A percentile compares a stretch with the other conserved stretches of the same genome.
Conservation (phyloP, 2,797 vertebrate genomes). For the Eutrigla gurnardus region DNA sequence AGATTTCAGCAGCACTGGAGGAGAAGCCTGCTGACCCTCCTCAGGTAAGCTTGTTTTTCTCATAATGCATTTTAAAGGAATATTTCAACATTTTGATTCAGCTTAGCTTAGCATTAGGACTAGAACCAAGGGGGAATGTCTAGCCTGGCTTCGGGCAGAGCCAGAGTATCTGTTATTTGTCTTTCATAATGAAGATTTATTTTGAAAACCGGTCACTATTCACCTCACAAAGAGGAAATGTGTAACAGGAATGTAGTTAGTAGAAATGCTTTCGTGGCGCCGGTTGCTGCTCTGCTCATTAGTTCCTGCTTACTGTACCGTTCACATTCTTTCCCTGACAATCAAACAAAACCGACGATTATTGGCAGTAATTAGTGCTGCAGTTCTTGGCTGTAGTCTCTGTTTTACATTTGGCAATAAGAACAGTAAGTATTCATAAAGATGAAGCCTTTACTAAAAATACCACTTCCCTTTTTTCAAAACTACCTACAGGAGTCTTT, state of each 20-base stretch:
- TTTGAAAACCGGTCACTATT: not conserved
- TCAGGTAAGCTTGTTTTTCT: slow-evolving; percentile 76
- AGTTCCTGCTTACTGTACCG: slow-evolving; percentile 4
- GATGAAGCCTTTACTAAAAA: not conserved
- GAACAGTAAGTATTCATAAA: slow-evolving; percentile 31
- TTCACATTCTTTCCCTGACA: not conserved
- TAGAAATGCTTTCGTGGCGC: not conserved
- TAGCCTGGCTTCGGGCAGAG: not conserved
- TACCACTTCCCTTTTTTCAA: slow-evolving; percentile 26
- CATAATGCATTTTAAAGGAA: not conserved
- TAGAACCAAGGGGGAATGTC: fast-evolving
- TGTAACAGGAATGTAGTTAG: too few relatives aligned
- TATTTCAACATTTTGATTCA: not conserved
- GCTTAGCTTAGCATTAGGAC: too few relatives aligned
- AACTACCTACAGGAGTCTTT: slow-evolving; percentile 9
- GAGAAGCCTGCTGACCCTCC: slow-evolving; percentile 74
- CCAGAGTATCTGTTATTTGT: too few relatives aligned
- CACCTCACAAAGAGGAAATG: too few relatives aligned
- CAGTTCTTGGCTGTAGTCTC: not conserved
- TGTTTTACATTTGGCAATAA: slow-evolving; percentile 16
- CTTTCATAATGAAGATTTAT: too few relatives aligned
- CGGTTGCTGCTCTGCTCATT: not conserved
- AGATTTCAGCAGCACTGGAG: slow-evolving; percentile 90
- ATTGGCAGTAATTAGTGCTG: not conserved
- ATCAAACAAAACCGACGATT: not conserved